phyloP scores from a whole-genome alignment of 1,140 invertebrate genomes.

The Apocrypta bakeri region DNA sequence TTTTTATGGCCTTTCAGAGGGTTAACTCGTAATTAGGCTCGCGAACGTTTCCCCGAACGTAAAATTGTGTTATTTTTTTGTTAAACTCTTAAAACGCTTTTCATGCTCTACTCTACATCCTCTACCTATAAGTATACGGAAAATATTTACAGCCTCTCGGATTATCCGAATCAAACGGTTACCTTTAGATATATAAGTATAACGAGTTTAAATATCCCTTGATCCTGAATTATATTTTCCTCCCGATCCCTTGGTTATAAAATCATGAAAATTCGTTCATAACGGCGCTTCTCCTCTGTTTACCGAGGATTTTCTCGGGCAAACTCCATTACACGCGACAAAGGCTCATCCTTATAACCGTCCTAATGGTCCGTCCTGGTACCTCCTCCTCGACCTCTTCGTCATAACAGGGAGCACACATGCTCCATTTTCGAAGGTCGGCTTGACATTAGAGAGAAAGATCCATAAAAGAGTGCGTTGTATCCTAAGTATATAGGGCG shows the following conservation, averaged over 20 bases:
- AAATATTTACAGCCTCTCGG: too few relatives aligned
- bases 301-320: neutral
- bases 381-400: neutral
- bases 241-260: neutral
- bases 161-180: too few relatives aligned
- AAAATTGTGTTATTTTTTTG: too few relatives aligned
- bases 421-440: neutral
- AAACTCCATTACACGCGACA: slow-evolving; percentile 1
- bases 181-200: too few relatives aligned
- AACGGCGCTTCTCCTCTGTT: neutral
- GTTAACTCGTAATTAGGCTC: neutral
- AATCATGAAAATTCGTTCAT: neutral
- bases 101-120: too few relatives aligned
- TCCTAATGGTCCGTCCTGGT: neutral
- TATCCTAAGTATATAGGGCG: slow-evolving; percentile 66
- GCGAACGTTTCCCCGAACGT: neutral
- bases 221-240: neutral
- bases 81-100: too few relatives aligned
- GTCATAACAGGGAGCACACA: neutral
- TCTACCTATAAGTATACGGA: too few relatives aligned
- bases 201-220: neutral
- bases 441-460: neutral
- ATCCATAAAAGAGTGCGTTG: too few relatives aligned
- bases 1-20: neutral
- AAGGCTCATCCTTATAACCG: neutral